A percentile compares a stretch with the other conserved stretches of the same genome.
phyloP scores from a whole-genome alignment of 1,140 invertebrate species.

The Panagrolaimus sp. region DNA sequence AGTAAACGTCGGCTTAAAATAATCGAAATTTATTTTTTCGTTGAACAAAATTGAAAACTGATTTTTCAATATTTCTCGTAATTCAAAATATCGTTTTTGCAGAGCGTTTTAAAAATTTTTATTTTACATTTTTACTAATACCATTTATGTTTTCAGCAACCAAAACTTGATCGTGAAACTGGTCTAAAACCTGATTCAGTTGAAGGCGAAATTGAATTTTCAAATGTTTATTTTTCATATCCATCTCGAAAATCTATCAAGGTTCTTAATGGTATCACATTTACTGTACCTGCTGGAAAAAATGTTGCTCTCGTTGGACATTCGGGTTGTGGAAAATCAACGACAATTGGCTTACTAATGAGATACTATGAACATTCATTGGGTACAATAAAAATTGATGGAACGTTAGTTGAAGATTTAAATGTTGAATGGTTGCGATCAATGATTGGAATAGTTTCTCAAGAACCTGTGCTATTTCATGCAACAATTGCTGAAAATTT shows the following conservation, averaged over 20 bases:
- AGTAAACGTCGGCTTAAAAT: too few relatives aligned
- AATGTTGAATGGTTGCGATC: slow-evolving; percentile 60
- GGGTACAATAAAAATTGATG: slow-evolving; percentile 57
- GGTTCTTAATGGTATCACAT: slow-evolving; percentile 75
- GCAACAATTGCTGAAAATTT: slow-evolving; percentile 74
- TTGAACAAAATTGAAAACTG: too few relatives aligned
- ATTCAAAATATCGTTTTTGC: too few relatives aligned
- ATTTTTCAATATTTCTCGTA: too few relatives aligned
- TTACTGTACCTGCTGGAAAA: slow-evolving; percentile 75
- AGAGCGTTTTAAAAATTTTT: slow-evolving; percentile 24
- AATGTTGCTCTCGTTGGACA: slow-evolving; percentile 77
- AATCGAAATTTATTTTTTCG: too few relatives aligned
- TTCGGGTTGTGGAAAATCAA: slow-evolving; percentile 55
- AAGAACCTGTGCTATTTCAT: slow-evolving; percentile 73
- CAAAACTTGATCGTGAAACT: slow-evolving; percentile 9
- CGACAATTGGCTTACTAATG: slow-evolving; percentile 58
- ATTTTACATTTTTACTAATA: slow-evolving; percentile 18
- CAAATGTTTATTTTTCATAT: slow-evolving; percentile 60
- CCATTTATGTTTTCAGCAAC: not conserved
- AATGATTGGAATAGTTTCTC: slow-evolving; percentile 70
- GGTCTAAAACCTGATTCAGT: slow-evolving; percentile 28
- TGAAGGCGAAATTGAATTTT: slow-evolving; percentile 58
- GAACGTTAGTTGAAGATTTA: slow-evolving; percentile 25
- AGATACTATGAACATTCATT: slow-evolving; percentile 59
- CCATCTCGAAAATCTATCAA: slow-evolving; percentile 52